Evolutionary conservation across 2,797 vertebrate genomes (phyloP).

Genomic region (Bucorvus abyssinicus): DNA sequence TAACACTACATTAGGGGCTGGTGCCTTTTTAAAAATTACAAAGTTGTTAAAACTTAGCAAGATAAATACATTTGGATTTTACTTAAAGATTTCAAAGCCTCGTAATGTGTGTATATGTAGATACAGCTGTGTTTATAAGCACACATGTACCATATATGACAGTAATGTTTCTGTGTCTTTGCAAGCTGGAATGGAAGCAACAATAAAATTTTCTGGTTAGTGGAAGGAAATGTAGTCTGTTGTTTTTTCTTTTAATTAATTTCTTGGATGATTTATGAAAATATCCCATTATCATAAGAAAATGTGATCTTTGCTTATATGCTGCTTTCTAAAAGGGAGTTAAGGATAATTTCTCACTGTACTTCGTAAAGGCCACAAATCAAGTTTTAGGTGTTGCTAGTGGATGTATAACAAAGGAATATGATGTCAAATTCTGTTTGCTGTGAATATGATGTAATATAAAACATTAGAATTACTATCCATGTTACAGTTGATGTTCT

Average conservation of each 20-base stretch:
- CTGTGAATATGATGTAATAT: background rate
- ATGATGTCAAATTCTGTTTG: background rate
- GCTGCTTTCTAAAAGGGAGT: background rate
- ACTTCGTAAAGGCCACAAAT: background rate
- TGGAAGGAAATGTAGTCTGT: background rate
- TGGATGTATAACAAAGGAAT: background rate
- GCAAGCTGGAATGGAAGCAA: background rate
- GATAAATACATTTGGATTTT: background rate
- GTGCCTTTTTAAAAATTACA: conserved; percentile 13
- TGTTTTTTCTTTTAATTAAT: background rate
- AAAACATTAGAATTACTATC: background rate
- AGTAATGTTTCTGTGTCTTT: background rate
- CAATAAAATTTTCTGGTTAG: background rate
- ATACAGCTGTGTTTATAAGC: background rate
- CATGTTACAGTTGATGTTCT: background rate
- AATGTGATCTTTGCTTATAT: background rate
- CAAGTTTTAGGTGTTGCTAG: background rate
- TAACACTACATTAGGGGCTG: conserved; percentile 4
- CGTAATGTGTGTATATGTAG: background rate
- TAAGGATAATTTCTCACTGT: background rate
- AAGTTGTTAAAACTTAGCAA: conserved; percentile 11
- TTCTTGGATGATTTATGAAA: background rate
- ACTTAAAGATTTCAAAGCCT: background rate
- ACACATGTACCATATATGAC: background rate
- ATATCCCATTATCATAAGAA: background rate